phyloP scores from a whole-genome alignment of 2,797 vertebrate genomes.

The Psittacula echo region DNA sequence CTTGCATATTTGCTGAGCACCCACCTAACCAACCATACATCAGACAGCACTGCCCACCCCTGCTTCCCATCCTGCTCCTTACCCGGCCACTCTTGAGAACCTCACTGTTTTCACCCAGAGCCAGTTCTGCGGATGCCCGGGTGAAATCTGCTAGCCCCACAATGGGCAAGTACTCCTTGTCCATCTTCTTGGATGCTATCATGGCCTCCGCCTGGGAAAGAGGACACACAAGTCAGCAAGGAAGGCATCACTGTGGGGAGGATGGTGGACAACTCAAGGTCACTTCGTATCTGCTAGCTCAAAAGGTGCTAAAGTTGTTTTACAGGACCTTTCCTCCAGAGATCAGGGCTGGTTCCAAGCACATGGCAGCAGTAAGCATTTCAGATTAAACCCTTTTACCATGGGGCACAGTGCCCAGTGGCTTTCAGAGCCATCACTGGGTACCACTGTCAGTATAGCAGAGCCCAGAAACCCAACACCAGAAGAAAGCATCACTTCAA shows the following conservation, averaged over 20 bases:
- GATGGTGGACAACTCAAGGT: background rate
- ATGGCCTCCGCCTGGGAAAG: conserved; percentile 87
- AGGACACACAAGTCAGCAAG: background rate
- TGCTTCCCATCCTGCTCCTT: conserved; percentile 48
- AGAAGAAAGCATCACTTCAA: background rate
- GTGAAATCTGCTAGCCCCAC: conserved; percentile 89
- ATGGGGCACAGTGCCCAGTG: accelerated
- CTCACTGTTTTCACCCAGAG: conserved; percentile 89
- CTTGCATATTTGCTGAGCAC: background rate
- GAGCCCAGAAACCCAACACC: background rate
- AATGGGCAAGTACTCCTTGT: conserved; percentile 96
- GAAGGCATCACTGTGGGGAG: accelerated
- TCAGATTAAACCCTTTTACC: background rate
- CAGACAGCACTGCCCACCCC: background rate
- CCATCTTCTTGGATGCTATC: conserved; percentile 90
- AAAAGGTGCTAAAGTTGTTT: background rate
- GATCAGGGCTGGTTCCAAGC: background rate
- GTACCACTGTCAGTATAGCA: accelerated
- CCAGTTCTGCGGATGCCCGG: conserved; percentile 90
- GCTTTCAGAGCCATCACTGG: background rate
- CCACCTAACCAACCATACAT: accelerated
- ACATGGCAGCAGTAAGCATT: background rate
- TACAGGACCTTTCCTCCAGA: background rate
- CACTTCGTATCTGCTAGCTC: background rate
- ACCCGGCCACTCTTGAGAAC: conserved; percentile 92